Conservation (phyloP, 2,797 vertebrate species). For the Hozukius guyotensis region DNA sequence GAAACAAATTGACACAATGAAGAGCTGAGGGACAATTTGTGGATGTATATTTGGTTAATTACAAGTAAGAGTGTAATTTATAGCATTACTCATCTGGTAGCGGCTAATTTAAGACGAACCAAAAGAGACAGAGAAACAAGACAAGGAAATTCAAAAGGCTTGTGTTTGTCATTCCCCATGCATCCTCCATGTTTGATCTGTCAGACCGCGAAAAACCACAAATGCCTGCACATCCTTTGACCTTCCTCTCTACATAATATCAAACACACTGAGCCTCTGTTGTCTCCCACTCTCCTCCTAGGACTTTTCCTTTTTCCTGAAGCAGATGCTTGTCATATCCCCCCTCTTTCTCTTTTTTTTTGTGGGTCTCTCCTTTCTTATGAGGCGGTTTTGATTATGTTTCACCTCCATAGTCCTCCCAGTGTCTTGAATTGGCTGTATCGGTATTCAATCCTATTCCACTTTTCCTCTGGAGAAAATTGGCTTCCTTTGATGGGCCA, state of each 20-base stretch:
- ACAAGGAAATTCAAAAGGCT: background rate
- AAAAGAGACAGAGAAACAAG: background rate
- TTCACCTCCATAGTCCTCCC: conserved; percentile 40
- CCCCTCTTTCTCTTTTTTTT: background rate
- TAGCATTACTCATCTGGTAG: conserved; percentile 21
- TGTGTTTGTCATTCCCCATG: background rate
- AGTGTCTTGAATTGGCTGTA: conserved; percentile 22
- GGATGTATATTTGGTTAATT: conserved; percentile 8
- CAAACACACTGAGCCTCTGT: conserved; percentile 42
- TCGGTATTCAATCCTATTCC: conserved; percentile 63
- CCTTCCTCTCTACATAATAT: conserved; percentile 50
- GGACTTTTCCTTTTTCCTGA: conserved; percentile 17
- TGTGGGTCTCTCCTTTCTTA: conserved; percentile 28
- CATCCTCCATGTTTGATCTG: conserved; percentile 38
- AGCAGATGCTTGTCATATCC: conserved; percentile 45
- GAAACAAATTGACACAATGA: conserved; percentile 40
- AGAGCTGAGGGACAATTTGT: conserved; percentile 35
- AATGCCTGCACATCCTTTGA: conserved; percentile 48
- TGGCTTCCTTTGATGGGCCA: conserved; percentile 60
- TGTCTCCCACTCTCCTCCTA: conserved; percentile 12
- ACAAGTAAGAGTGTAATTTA: conserved; percentile 1
- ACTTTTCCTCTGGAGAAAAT: conserved; percentile 63
- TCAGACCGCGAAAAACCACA: conserved; percentile 24
- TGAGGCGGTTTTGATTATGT: conserved; percentile 57
- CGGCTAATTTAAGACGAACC: conserved; percentile 21